Percentiles rank a stretch among this genome's conserved stretches.
phyloP scores from a whole-genome alignment of 1,140 invertebrate species.

The Micrasema minimum region DNA sequence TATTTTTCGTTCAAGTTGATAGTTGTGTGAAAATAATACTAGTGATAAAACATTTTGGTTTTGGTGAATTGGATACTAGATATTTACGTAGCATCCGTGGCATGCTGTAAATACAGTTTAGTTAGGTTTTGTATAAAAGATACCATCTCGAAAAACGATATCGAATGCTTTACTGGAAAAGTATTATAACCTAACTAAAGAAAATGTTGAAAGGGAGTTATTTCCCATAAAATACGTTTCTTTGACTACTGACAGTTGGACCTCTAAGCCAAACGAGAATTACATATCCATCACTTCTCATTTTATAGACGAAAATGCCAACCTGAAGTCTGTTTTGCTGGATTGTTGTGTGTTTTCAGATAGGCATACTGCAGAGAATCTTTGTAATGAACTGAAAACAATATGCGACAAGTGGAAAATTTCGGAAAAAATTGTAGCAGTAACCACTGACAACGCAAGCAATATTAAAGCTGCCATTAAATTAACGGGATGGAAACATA shows the following conservation, averaged over 20 bases:
- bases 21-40: no score
- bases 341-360: neutral
- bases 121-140: neutral
- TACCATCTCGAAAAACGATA: neutral
- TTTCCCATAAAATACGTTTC: neutral
- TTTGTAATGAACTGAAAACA: neutral
- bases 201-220: neutral
- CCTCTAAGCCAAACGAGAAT: neutral
- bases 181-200: neutral
- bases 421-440: neutral
- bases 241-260: conserved; percentile 6
- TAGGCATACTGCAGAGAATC: neutral
- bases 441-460: neutral
- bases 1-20: no score
- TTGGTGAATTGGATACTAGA: no score
- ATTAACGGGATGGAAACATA: neutral
- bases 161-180: neutral
- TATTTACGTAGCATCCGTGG: no score
- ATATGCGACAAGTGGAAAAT: neutral
- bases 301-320: neutral
- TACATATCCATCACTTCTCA: neutral
- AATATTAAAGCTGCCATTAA: neutral
- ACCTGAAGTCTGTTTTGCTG: neutral
- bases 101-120: no score
- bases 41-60: no score